Evolutionary conservation across 2,113 vertebrate species (phyloP), one percentile per base, ranked within the genome.

Genomic region (Proteles cristata): DNA sequence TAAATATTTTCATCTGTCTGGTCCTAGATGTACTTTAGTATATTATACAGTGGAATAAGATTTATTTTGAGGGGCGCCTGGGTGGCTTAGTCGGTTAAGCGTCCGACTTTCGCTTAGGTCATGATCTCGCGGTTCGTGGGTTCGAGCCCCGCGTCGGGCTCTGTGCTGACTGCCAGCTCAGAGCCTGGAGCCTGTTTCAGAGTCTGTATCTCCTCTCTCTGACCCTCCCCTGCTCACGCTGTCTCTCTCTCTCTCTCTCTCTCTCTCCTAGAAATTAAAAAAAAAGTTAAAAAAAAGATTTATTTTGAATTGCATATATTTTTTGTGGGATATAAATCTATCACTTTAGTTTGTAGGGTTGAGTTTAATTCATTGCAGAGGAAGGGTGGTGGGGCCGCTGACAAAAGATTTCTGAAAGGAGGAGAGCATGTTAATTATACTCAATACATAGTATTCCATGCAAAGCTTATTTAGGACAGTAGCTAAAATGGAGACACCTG

Each of bases 1-100:
- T 76, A 87, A 94, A 45, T 66, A 80, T 12, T 82, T 91, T 74
- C 58, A 94, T 84, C 55, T 76, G 65, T 80, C 63, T 90, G 63
- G 61, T 63, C 25, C 58, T 58, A 50, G 11, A 63, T 97, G 55
- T 82, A 79, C 55, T 76, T 39, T 92, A 80, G 43, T 66, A 0
- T 68, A 53, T 61, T 84, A 80, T 83, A 45, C n/a, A 43, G 63
- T 58, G 31, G 7, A 68, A 85, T 69, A 86, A 61, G 23, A 77
- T 82, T 66, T 43, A 48, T 71, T 96, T 81, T 94, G 81, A 88
- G 39, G 39, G 39, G 39, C 39, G 39, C 39, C 39, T 39, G 39
- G 39, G 39, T 39, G 39, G 39, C 39, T 39, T 39, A 39, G 39
- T 39, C 39, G 39, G 39, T 39, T 39, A 39, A 39, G 39, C 39